Conservation (phyloP, 2,888 invertebrate genomes). For the Eilema griseolum region DNA sequence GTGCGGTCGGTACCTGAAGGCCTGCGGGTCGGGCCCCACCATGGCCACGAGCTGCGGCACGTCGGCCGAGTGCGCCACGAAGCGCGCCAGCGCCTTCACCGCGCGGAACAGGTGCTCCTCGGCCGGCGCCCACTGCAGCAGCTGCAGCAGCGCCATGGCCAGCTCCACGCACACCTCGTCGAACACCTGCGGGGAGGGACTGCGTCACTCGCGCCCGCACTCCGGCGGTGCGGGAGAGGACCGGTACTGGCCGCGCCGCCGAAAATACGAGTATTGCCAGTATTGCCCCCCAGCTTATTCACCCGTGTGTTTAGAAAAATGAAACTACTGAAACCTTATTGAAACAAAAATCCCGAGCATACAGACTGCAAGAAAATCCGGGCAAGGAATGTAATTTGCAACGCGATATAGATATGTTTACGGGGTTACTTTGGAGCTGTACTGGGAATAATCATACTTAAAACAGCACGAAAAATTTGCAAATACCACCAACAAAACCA, state of each 20-base stretch:
- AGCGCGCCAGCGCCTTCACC: conserved; percentile 92
- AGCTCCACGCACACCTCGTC: conserved; percentile 97
- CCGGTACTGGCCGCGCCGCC: neutral
- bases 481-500: neutral
- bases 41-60: conserved; percentile 96
- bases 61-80: conserved; percentile 93
- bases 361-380: neutral
- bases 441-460: neutral
- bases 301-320: neutral
- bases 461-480: neutral
- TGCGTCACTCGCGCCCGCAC: neutral
- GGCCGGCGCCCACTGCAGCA: conserved; percentile 92
- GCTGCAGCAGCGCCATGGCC: conserved; percentile 96
- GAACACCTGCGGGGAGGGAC: conserved; percentile 93
- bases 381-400: neutral
- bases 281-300: too few species aligned
- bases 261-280: neutral
- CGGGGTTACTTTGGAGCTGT: neutral
- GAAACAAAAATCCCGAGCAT: too few species aligned
- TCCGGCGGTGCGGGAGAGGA: too few species aligned
- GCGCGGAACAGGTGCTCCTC: conserved; percentile 94
- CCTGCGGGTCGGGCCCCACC: conserved; percentile 95
- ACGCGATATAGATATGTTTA: neutral
- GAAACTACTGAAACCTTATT: neutral
- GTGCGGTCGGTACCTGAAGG: conserved; percentile 79